These are phyloP conservation scores for Oostethus manadensis DNA, from an alignment of 2,113 vertebrate genomes.

Conservation along the genomic window DNA sequence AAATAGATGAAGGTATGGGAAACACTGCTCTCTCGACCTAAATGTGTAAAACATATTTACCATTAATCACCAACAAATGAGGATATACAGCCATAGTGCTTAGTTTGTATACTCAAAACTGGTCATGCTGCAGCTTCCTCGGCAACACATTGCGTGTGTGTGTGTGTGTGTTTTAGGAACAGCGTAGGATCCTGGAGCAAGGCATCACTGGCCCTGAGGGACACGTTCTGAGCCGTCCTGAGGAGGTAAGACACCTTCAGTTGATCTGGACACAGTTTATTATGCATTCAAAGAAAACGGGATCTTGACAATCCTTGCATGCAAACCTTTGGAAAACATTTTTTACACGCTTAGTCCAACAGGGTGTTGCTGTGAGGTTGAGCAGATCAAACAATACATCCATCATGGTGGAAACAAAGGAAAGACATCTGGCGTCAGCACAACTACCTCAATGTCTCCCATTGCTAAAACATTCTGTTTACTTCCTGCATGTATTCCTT, in stretches of 20 bases:
- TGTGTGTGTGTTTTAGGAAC: constrained; percentile 74
- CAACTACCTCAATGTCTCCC: constrained; percentile 3
- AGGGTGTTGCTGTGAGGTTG: background rate
- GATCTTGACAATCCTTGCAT: constrained; percentile 2
- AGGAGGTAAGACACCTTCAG: constrained; percentile 77
- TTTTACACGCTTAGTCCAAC: background rate
- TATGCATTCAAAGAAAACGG: background rate
- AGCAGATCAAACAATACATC: background rate
- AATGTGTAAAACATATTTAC: background rate
- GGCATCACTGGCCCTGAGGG: constrained; percentile 97
- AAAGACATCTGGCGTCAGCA: background rate
- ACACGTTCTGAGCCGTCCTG: constrained; percentile 90
- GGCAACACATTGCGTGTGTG: constrained; percentile 1
- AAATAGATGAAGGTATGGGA: no score
- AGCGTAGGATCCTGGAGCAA: constrained; percentile 88
- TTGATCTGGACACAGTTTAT: background rate
- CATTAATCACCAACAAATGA: constrained; percentile 34
- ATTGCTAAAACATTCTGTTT: background rate
- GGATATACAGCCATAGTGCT: constrained; percentile 15
- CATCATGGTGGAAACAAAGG: background rate
- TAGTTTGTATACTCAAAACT: constrained; percentile 6
- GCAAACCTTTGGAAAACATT: constrained; percentile 1
- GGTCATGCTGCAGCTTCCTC: constrained; percentile 21
- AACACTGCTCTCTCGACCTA: no score
- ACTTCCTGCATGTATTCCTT: background rate